Evolutionary conservation across 2,797 vertebrate genomes (phyloP), one percentile per base, ranked within the genome.

Genomic region (Falco columbarius): DNA sequence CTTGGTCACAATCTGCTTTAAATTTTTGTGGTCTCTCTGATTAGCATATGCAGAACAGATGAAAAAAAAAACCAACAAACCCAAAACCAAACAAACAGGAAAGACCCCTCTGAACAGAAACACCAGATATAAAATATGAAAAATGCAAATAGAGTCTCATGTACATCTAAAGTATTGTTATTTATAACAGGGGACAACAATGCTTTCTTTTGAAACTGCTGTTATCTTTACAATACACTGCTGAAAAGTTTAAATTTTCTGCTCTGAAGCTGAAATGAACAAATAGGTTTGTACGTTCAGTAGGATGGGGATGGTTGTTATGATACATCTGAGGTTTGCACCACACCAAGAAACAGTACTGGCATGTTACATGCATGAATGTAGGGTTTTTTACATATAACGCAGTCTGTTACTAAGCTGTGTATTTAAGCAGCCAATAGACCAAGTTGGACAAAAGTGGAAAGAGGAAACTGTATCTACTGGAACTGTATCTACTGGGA

Each of bases 341-440:
- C 27, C 40, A 49, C 30, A n/a, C 49, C 75, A 30, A 75, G 59
- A 87, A 93, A 51, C 47, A 81, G 51, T 59, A 30, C 47, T 67
- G 68, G 46, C 22, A 23, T 36, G n/a, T 70, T 85, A 47, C 24
- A 42, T n/a, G 55, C 58, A 65, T 51, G n/a, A 88, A 58, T 66
- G 14, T 44, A 17, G 42, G 12, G 4, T n/a, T 90, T 65, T 88
- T 62, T 30, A 55, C 5, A 17, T 66, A 12, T 38, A 82, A 65
- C 55, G 15, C 32, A 84, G 6, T 44, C 56, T 84, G n/a, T 81
- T 89, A 81, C 62, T 95, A 89, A 90, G 47, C 56, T 82, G 34
- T 55, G 30, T 75, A 59, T 90, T 96, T 90, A 76, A 87, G 65
- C 11, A 12, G 81, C 84, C 96, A 93, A 84, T 55, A 92, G 93